Evolutionary conservation across 2,113 vertebrate species (phyloP).

Genomic region (Podarcis cretensis): DNA sequence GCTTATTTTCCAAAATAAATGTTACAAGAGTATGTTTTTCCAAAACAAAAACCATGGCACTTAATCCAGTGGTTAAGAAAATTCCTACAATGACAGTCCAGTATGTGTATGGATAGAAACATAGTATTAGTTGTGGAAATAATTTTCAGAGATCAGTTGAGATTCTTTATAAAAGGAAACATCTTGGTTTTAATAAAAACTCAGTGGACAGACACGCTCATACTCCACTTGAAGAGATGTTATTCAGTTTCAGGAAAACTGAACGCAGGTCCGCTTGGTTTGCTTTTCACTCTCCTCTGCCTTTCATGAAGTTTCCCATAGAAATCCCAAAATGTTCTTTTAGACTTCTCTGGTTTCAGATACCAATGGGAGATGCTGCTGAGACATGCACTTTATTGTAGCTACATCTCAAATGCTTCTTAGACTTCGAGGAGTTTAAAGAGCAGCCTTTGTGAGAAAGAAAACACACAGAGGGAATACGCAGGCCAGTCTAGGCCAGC

Average conservation of each 20-base stretch:
- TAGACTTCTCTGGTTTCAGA: background rate
- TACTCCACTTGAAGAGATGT: no score
- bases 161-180: no score
- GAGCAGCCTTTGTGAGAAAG: background rate
- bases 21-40: background rate
- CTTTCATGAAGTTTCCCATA: background rate
- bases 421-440: background rate
- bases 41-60: background rate
- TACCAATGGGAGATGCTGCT: background rate
- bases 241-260: background rate
- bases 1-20: background rate
- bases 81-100: background rate
- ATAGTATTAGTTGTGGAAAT: background rate
- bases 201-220: background rate
- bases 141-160: background rate
- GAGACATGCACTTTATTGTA: background rate
- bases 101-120: accelerated
- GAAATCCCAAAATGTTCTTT: background rate
- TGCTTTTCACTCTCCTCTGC: background rate
- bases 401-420: background rate
- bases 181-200: background rate
- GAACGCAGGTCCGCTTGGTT: background rate
- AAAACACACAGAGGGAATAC: background rate
- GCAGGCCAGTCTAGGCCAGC: no score
- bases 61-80: background rate